These are phyloP conservation scores for Forbesichthys agassizii DNA, from an alignment of 2,113 vertebrate genomes.

Conservation along the genomic window DNA sequence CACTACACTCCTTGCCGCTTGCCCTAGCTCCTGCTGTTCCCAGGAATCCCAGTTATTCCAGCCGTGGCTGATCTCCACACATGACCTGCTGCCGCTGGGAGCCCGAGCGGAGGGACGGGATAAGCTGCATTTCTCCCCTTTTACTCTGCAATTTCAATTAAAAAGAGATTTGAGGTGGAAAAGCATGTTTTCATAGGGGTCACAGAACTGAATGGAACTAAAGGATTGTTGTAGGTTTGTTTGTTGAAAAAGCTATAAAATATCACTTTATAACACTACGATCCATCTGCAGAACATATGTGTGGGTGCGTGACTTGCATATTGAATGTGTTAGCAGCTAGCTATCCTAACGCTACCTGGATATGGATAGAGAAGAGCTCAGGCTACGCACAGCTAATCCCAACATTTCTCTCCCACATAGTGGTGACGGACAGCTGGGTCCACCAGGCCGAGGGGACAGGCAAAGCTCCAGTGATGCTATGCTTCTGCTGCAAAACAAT, in stretches of 20 bases:
- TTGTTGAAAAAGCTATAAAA: slow-evolving; percentile 6
- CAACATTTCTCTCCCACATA: no score
- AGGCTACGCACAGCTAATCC: no score
- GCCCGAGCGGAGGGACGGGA: slow-evolving; percentile 47
- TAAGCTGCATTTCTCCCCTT: slow-evolving; percentile 66
- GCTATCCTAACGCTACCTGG: neutral
- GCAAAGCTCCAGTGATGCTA: neutral
- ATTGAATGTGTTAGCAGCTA: neutral
- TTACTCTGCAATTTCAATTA: slow-evolving; percentile 67
- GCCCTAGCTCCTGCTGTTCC: slow-evolving; percentile 50
- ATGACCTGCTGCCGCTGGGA: slow-evolving; percentile 57
- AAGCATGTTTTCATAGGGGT: slow-evolving; percentile 61
- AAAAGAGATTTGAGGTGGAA: slow-evolving; percentile 77
- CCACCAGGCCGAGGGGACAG: neutral
- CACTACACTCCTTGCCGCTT: slow-evolving; percentile 25
- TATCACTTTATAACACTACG: neutral
- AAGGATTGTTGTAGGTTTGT: slow-evolving; percentile 15
- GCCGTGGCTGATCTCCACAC: slow-evolving; percentile 64
- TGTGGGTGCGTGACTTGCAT: neutral
- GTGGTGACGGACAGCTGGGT: no score
- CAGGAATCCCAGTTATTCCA: slow-evolving; percentile 72
- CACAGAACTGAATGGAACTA: slow-evolving; percentile 21
- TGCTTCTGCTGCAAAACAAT: neutral
- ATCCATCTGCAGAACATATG: neutral
- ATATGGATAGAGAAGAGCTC: neutral